Evolutionary conservation across 2,113 vertebrate species (phyloP).

Genomic region (Perca fluviatilis): DNA sequence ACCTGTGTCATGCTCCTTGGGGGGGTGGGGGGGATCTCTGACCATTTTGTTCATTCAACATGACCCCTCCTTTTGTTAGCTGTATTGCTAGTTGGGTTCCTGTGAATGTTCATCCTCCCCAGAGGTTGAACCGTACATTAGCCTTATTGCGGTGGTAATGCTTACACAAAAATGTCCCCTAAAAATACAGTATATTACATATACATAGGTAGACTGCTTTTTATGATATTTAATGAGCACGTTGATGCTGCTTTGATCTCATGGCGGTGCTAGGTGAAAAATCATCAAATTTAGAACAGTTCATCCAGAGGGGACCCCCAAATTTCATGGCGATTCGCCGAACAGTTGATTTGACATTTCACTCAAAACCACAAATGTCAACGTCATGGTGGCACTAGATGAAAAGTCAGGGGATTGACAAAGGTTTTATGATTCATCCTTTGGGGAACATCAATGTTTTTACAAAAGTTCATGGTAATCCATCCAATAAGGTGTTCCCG

Average conservation of each 20-base stretch:
- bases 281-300: not conserved
- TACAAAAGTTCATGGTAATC: not conserved
- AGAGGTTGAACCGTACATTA: too few species aligned
- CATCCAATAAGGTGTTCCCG: not conserved
- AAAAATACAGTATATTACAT: too few species aligned
- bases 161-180: too few species aligned
- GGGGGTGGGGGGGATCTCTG: too few species aligned
- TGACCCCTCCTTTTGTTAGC: too few species aligned
- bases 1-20: too few species aligned
- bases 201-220: too few species aligned
- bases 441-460: not conserved
- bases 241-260: not conserved
- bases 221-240: not conserved
- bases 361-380: not conserved
- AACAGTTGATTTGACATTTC: not conserved
- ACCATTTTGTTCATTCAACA: too few species aligned
- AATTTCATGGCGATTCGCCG: not conserved
- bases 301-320: not conserved
- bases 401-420: not conserved
- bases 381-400: not conserved
- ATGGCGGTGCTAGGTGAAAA: too few species aligned
- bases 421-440: not conserved
- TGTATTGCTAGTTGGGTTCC: too few species aligned
- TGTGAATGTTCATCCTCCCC: too few species aligned
- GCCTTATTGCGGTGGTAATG: too few species aligned